Evolutionary conservation across 2,113 vertebrate species (phyloP).

Genomic region (Isichthys henryi): DNA sequence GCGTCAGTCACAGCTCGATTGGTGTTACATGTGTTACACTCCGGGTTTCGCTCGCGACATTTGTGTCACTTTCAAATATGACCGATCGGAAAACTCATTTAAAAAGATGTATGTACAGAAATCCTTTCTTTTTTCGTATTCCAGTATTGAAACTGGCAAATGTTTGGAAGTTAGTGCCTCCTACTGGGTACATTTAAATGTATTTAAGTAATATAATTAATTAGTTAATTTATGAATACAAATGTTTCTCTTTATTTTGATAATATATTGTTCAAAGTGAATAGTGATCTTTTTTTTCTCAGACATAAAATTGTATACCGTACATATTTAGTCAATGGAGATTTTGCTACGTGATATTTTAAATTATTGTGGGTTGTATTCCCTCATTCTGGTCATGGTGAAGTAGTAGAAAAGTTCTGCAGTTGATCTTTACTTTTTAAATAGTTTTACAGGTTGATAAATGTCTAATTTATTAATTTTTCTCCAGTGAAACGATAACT

Average conservation of each 20-base stretch:
- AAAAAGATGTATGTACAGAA: background rate
- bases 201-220: background rate
- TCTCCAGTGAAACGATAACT: background rate
- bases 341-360: background rate
- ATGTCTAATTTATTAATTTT: background rate
- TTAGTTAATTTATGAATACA: background rate
- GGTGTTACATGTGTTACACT: background rate
- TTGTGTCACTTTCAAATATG: slow-evolving; percentile 18
- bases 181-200: background rate
- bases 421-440: background rate
- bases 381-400: background rate
- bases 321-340: background rate
- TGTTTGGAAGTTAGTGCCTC: background rate
- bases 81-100: slow-evolving; percentile 14
- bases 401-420: background rate
- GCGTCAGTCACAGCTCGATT: background rate
- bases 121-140: background rate
- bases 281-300: background rate
- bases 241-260: background rate
- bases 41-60: background rate
- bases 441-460: background rate
- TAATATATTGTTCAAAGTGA: background rate
- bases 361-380: background rate
- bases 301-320: background rate
- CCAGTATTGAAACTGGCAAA: background rate